Evolutionary conservation across 2,797 vertebrate species (phyloP).

Genomic region (Micrastur ruficollis): DNA sequence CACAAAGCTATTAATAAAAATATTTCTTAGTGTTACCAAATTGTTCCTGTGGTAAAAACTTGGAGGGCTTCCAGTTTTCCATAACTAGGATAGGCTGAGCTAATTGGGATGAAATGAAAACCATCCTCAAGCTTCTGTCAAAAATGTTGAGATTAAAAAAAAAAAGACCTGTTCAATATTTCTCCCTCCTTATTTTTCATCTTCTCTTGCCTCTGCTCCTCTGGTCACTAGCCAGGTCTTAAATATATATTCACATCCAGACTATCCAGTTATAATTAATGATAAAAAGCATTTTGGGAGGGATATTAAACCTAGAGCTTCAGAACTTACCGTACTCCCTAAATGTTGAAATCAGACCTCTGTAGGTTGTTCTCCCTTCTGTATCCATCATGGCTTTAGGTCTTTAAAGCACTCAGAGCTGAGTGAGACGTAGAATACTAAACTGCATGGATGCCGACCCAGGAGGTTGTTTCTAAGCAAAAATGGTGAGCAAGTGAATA

Average conservation of each 20-base stretch:
- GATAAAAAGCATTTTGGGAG: not conserved
- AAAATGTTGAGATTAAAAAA: not conserved
- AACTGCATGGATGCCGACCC: not conserved
- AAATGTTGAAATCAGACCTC: not conserved
- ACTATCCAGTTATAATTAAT: not conserved
- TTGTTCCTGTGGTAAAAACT: not conserved
- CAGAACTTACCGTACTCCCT: not conserved
- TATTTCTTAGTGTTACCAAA: not conserved
- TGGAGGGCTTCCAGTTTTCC: not conserved
- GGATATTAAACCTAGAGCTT: not conserved
- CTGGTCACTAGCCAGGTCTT: not conserved
- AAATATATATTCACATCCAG: not conserved
- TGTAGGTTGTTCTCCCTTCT: not conserved
- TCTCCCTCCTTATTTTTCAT: not conserved
- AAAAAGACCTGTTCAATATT: not conserved
- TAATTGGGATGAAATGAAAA: conserved; percentile 29
- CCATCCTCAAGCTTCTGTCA: not conserved
- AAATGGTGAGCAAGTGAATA: not conserved
- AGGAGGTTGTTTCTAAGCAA: not conserved
- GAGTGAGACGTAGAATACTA: not conserved
- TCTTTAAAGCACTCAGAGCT: not conserved
- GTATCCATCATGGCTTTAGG: not conserved
- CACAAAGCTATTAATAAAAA: conserved; percentile 19
- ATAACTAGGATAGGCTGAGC: not conserved
- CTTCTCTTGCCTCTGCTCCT: not conserved